Percentiles rank a stretch among this genome's conserved stretches.
phyloP scores from a whole-genome alignment of 2,888 invertebrate genomes.

The Cerceris ruficornis region DNA sequence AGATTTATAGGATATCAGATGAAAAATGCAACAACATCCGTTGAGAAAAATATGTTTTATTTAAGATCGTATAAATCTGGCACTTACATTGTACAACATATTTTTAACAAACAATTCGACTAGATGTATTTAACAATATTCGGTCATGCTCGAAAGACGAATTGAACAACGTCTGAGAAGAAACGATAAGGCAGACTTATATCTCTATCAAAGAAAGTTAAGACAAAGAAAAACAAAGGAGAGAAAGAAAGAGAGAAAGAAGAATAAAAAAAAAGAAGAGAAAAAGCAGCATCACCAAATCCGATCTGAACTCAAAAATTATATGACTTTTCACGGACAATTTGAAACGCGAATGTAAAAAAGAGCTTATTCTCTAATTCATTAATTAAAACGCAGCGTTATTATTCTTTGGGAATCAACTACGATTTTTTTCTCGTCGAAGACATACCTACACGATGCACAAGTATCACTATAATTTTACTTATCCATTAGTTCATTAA shows the following conservation, averaged over 20 bases:
- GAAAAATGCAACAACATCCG: constrained; percentile 61
- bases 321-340: background rate
- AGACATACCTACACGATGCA: constrained; percentile 9
- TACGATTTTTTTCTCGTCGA: background rate
- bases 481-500: constrained; percentile 4
- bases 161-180: constrained; percentile 23
- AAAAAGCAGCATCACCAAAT: constrained; percentile 37
- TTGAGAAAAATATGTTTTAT: constrained; percentile 71
- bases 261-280: background rate
- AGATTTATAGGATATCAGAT: constrained; percentile 79
- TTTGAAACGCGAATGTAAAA: background rate
- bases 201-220: background rate
- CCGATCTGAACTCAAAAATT: constrained; percentile 15
- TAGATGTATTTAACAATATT: constrained; percentile 54
- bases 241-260: constrained; percentile 2
- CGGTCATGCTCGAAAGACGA: constrained; percentile 38
- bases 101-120: constrained; percentile 55
- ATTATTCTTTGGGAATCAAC: constrained; percentile 53
- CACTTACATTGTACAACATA: constrained; percentile 71
- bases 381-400: constrained; percentile 43
- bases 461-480: background rate
- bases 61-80: constrained; percentile 80
- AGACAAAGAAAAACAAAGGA: background rate
- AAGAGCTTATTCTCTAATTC: constrained; percentile 31
- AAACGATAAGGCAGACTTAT: constrained; percentile 28